Conservation (phyloP, 2,113 vertebrate species). For the Crocuta crocuta region DNA sequence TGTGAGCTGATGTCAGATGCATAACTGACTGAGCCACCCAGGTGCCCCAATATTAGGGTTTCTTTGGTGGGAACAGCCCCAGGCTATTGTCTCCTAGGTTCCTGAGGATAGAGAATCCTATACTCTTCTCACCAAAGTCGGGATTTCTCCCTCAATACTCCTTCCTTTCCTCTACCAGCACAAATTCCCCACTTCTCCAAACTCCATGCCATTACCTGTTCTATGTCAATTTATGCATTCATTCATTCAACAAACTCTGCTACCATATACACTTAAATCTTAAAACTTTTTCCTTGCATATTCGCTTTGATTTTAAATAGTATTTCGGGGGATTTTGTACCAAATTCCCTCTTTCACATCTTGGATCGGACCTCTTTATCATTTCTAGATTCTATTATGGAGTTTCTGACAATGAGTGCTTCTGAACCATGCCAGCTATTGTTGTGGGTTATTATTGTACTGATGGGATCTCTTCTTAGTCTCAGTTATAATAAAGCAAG, state of each 20-base stretch:
- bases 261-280: not conserved
- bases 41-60: not conserved
- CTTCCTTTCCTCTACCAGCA: not conserved
- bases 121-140: not conserved
- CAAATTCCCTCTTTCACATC: slow-evolving; percentile 5
- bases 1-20: no score
- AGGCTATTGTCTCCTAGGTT: not conserved
- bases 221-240: no score
- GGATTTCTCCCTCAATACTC: not conserved
- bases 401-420: slow-evolving; percentile 21
- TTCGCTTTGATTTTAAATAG: slow-evolving; percentile 25
- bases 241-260: not conserved
- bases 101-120: not conserved
- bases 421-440: slow-evolving; percentile 39
- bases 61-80: not conserved
- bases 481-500: slow-evolving; percentile 56
- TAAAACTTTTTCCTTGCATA: not conserved
- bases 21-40: no score
- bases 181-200: not conserved
- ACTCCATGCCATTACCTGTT: not conserved
- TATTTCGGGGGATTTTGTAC: slow-evolving; percentile 3
- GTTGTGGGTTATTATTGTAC: slow-evolving; percentile 21
- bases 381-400: slow-evolving; percentile 7
- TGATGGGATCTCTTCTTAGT: slow-evolving; percentile 8
- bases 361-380: slow-evolving; percentile 24